phyloP scores from a whole-genome alignment of 2,888 invertebrate species.

The Beris chalybata region DNA sequence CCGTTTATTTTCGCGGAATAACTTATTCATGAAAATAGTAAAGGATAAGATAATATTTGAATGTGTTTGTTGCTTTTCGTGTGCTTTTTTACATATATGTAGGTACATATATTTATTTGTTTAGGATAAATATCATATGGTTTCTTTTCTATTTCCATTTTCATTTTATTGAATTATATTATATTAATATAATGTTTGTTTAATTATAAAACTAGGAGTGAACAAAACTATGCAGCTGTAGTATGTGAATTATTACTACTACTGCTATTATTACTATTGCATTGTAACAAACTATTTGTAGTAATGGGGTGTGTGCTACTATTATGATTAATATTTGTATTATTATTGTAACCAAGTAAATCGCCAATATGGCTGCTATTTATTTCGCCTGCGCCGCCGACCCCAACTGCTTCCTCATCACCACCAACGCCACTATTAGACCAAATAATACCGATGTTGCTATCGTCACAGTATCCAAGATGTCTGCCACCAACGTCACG shows the following conservation, averaged over 20 bases:
- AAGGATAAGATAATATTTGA: too few relatives aligned
- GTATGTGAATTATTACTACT: conserved; percentile 45
- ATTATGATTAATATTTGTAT: conserved; percentile 38
- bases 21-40: too few relatives aligned
- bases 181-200: background rate
- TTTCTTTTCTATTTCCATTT: conserved; percentile 1
- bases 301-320: conserved; percentile 39
- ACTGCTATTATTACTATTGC: conserved; percentile 51
- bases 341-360: conserved; percentile 38
- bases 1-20: background rate
- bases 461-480: conserved; percentile 42
- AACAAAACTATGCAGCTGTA: conserved; percentile 52
- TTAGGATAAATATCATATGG: background rate
- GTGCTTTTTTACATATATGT: background rate
- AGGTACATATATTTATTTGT: conserved; percentile 5
- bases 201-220: conserved; percentile 25
- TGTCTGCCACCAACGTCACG: conserved; percentile 43
- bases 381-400: conserved; percentile 33
- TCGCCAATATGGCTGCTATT: conserved; percentile 48
- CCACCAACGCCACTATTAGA: conserved; percentile 11
- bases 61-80: too few relatives aligned
- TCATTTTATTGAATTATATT: conserved; percentile 3
- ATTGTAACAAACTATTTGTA: conserved; percentile 50
- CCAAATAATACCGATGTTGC: conserved; percentile 19
- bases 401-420: background rate